Base-by-base conservation (phyloP, 2,113 vertebrate genomes). In the Pygoscelis antarcticus region DNA sequence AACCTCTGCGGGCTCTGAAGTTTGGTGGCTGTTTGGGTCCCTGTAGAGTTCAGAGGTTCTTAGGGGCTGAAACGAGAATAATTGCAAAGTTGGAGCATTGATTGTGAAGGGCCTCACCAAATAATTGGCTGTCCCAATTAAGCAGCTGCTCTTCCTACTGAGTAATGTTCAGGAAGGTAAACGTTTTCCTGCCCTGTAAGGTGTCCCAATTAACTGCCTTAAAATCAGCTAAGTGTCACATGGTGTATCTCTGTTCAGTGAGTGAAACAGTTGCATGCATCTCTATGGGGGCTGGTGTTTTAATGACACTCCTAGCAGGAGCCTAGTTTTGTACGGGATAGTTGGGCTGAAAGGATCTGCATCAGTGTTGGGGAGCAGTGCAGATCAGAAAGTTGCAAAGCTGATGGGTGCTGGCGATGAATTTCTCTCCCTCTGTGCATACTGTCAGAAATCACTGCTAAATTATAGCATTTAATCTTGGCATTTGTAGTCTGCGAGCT, bases 121-220 rank as follows among this genome's bases (percentile, higher is more conserved):
- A 84, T 93, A 97, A 96, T 92, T 95, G 85, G 54, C 60, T 92
- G 76, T 92, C 80, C 86, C 78, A 84, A 87, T 96, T 90, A 95
- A 83, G 72, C 76, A 79, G 83, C 86, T 84, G 87, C 55, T 81
- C 55, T 78, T 94, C 89, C 86, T 64, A 58, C 80, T 81, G 92
- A 92, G 64, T 76, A 91, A 75, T 2, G 1, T 55, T 75, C 16
- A 44, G 92, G 89, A 93, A 93, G 58, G 80, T 90, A 87, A 89
- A 93, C 0, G 9, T n/a, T 83, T 78, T n/a, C 57, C 84, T 89
- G 34, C 61, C 62, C 89, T 87, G 72, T 57, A 52, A 70, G 88
- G 62, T 83, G 77, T 89, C 93, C 88, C 85, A 95, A 89, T 92
- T 95, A 96, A 61, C 57, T 38, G 68, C 76, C 91, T 87, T 93